A percentile compares a stretch with the other conserved stretches of the same genome.
Evolutionary conservation across 2,888 invertebrate species (phyloP).

Genomic region (Stenurella melanura): DNA sequence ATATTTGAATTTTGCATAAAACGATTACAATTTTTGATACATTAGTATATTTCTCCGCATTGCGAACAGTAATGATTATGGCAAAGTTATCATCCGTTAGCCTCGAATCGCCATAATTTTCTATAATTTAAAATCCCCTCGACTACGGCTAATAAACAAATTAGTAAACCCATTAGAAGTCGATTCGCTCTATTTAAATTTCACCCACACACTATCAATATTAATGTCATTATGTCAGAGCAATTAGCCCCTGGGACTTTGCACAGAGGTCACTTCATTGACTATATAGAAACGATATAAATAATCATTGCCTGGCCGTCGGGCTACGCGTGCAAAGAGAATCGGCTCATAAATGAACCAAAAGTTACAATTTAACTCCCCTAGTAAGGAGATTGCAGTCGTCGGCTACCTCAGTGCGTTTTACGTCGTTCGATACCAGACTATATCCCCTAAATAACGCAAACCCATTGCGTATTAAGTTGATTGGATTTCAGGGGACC

Average conservation of each 20-base stretch:
- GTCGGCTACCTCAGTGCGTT: not conserved
- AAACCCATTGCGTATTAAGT: not conserved
- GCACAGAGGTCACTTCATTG: not conserved
- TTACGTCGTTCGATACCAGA: not conserved
- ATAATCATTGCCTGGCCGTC: not conserved
- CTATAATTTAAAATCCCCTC: slow-evolving; percentile 4
- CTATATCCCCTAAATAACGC: not conserved
- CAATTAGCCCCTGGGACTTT: slow-evolving; percentile 5
- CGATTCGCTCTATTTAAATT: slow-evolving; percentile 15
- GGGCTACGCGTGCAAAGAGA: not conserved
- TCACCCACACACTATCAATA: slow-evolving; percentile 27
- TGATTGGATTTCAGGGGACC: not conserved
- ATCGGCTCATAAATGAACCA: not conserved
- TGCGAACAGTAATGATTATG: not conserved
- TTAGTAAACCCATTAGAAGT: slow-evolving; percentile 8
- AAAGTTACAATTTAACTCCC: not conserved
- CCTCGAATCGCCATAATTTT: not conserved
- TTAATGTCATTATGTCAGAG: slow-evolving; percentile 8
- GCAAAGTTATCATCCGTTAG: not conserved
- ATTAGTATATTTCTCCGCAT: not conserved
- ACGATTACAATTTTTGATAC: too few relatives aligned
- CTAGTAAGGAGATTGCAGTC: not conserved
- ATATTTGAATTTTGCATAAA: too few relatives aligned
- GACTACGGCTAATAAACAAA: slow-evolving; percentile 16
- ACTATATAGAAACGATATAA: not conserved